Evolutionary conservation across 2,888 invertebrate species (phyloP).

Genomic region (Andrena praecox): DNA sequence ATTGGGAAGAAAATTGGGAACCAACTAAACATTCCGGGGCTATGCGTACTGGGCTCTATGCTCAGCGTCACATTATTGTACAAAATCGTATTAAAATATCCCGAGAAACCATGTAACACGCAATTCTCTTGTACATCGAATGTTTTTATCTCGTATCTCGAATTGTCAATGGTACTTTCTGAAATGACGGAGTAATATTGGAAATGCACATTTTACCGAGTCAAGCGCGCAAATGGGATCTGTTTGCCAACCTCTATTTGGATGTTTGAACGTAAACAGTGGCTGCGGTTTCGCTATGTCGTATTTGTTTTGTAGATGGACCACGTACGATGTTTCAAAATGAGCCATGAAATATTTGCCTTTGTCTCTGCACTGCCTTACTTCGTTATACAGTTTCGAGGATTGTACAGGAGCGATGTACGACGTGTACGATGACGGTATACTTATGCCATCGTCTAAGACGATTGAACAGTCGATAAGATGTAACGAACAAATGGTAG

Average conservation of each 20-base stretch:
- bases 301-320: conserved; percentile 94
- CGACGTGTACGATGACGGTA: conserved; percentile 95
- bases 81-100: conserved; percentile 96
- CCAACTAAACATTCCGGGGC: conserved; percentile 98
- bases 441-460: conserved; percentile 94
- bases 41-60: conserved; percentile 95
- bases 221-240: background rate
- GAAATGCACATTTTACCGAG: background rate
- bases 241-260: conserved; percentile 89
- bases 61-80: conserved; percentile 95
- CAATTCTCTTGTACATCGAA: conserved; percentile 91
- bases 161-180: conserved; percentile 88
- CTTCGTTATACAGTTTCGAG: conserved; percentile 93
- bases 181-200: conserved; percentile 57
- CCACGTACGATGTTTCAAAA: conserved; percentile 96
- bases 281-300: conserved; percentile 90
- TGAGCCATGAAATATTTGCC: conserved; percentile 86
- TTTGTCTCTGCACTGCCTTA: conserved; percentile 85
- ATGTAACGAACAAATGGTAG: background rate
- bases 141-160: conserved; percentile 89
- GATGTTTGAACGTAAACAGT: conserved; percentile 96
- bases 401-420: conserved; percentile 97
- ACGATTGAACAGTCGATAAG: conserved; percentile 5
- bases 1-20: conserved; percentile 98
- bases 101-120: conserved; percentile 97